These are phyloP conservation scores for Dinocampus coccinellae DNA, from an alignment of 2,888 invertebrate species.

Conservation along the genomic window DNA sequence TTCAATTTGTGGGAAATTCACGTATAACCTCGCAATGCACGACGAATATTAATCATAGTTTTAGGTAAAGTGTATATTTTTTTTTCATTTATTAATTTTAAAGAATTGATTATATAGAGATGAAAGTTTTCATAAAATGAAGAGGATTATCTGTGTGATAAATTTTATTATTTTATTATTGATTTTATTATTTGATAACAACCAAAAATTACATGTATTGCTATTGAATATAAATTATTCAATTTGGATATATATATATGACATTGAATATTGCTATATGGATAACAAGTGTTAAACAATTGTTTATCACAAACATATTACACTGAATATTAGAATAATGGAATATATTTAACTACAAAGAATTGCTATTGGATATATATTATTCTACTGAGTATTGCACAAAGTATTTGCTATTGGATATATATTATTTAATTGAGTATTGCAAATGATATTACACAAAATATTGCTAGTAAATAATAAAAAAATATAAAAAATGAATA, in stretches of 20 bases:
- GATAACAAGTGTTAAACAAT: not conserved
- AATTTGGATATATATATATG: not conserved
- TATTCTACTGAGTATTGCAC: slow-evolving; percentile 17
- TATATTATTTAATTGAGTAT: slow-evolving; percentile 9
- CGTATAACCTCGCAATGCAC: not conserved
- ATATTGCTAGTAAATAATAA: slow-evolving; percentile 14
- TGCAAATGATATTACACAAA: slow-evolving; percentile 1
- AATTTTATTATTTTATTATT: too few species aligned
- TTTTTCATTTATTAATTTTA: not conserved
- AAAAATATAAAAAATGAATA: too few species aligned
- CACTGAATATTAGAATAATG: slow-evolving; percentile 18
- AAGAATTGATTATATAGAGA: not conserved
- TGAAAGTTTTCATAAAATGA: too few species aligned
- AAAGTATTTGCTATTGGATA: not conserved
- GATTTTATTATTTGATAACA: too few species aligned
- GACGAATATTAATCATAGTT: not conserved
- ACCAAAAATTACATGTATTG: too few species aligned
- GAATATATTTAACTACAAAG: not conserved
- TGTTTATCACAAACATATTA: not conserved
- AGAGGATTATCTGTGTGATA: too few species aligned
- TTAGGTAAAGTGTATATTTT: not conserved
- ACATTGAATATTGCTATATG: slow-evolving; percentile 5
- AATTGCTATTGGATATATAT: slow-evolving; percentile 12
- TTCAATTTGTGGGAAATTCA: not conserved
- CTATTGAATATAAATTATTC: not conserved